Conservation (phyloP, 1,140 invertebrate species). For the Aricia agestis region DNA sequence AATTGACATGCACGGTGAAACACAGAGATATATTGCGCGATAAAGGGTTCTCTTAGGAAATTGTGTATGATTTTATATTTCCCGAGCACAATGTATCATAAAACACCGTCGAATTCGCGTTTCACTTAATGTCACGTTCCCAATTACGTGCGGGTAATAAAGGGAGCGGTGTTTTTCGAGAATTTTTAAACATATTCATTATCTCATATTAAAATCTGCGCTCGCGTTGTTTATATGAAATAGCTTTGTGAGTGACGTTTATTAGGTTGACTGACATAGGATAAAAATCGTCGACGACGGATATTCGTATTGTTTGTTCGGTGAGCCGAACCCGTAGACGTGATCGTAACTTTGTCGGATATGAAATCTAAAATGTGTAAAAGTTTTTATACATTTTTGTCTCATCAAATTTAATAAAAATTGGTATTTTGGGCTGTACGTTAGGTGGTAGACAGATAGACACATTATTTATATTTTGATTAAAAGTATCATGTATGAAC, state of each 20-base stretch:
- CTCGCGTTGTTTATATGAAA: not conserved
- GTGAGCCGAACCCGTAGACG: too few relatives aligned
- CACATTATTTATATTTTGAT: too few relatives aligned
- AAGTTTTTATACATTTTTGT: too few relatives aligned
- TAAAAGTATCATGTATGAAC: too few relatives aligned
- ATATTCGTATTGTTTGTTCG: too few relatives aligned
- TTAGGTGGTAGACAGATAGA: too few relatives aligned
- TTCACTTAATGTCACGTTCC: constrained; percentile 24
- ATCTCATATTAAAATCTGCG: constrained; percentile 19
- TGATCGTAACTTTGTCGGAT: too few relatives aligned
- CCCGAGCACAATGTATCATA: constrained; percentile 9
- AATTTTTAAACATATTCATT: constrained; percentile 26
- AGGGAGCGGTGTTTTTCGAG: constrained; percentile 17
- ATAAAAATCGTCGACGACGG: not conserved
- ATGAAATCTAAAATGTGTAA: too few relatives aligned
- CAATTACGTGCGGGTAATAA: constrained; percentile 27
- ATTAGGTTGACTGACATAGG: not conserved
- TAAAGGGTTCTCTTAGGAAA: constrained; percentile 11
- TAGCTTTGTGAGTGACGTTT: not conserved
- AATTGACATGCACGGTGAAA: constrained; percentile 4
- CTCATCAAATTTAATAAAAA: too few relatives aligned
- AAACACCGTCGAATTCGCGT: constrained; percentile 18
- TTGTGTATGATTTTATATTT: constrained; percentile 12
- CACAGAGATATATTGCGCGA: not conserved
- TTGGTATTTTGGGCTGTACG: too few relatives aligned